Evolutionary conservation across 2,113 vertebrate genomes (phyloP).

Genomic region (Loxodonta africana): DNA sequence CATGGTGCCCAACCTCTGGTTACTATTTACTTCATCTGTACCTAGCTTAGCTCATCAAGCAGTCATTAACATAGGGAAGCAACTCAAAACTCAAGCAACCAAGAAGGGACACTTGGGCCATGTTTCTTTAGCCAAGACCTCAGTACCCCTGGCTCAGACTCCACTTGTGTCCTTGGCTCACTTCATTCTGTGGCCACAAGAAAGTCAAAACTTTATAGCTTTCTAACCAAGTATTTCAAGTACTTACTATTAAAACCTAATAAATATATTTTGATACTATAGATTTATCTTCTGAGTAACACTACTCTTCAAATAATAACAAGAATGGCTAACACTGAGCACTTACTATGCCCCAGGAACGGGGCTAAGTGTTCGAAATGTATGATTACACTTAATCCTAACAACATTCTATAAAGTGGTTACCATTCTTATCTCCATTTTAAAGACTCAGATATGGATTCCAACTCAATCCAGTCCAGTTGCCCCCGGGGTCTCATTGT

Average conservation of each 20-base stretch:
- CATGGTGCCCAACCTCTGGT: not conserved
- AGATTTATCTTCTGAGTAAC: not conserved
- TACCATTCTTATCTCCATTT: not conserved
- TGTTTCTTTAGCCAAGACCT: not conserved
- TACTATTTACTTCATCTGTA: accelerated
- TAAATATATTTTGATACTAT: not conserved
- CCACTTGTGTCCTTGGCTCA: not conserved
- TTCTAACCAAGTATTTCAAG: not conserved
- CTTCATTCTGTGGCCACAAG: not conserved
- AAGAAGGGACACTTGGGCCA: not conserved
- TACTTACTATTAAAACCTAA: not conserved
- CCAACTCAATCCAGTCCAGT: not conserved
- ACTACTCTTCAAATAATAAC: not conserved
- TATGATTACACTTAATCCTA: not conserved
- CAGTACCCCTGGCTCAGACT: not conserved
- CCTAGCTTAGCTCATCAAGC: not conserved
- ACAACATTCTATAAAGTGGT: not conserved
- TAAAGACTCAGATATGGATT: not conserved
- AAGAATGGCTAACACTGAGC: not conserved
- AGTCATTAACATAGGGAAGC: not conserved
- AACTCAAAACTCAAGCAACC: not conserved
- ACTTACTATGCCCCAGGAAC: not conserved
- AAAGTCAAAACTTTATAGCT: not conserved
- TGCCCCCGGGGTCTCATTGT: not conserved
- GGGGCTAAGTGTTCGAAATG: not conserved